Percentiles rank a stretch among this genome's conserved stretches.
Conservation (phyloP, 2,113 vertebrate genomes). For the Regulus satrapa region DNA sequence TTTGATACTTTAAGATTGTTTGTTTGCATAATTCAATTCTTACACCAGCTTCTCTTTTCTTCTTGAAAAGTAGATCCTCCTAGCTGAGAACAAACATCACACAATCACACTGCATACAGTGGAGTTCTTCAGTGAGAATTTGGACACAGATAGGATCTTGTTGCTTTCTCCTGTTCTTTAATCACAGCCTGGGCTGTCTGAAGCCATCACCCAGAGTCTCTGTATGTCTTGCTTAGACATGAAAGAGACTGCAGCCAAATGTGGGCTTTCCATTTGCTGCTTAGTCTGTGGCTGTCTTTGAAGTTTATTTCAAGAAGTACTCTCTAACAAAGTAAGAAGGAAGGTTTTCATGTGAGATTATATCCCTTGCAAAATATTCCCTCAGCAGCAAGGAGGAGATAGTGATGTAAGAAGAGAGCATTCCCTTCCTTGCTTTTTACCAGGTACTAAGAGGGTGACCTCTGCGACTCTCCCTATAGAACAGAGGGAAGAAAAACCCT, state of each 20-base stretch:
- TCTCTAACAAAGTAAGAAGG: conserved; percentile 12
- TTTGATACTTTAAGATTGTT: conserved; percentile 8
- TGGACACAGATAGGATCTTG: conserved; percentile 20
- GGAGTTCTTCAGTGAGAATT: not conserved
- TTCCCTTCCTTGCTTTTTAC: conserved; percentile 42
- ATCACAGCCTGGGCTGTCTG: conserved; percentile 27
- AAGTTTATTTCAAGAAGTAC: conserved; percentile 43
- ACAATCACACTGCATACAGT: not conserved
- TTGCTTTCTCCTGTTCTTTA: conserved; percentile 29
- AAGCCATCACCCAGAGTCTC: conserved; percentile 12
- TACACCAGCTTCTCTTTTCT: conserved; percentile 12
- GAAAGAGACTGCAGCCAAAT: conserved; percentile 44
- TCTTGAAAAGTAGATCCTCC: conserved; percentile 28
- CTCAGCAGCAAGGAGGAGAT: not conserved
- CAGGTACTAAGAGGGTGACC: not conserved
- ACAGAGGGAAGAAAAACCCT: conserved; percentile 43
- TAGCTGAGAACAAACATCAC: conserved; percentile 2
- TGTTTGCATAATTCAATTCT: conserved; percentile 43
- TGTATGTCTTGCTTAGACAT: conserved; percentile 21
- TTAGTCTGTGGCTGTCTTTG: conserved; percentile 31
- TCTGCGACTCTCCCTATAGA: conserved; percentile 25
- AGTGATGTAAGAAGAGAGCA: conserved; percentile 27
- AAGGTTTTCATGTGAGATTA: conserved; percentile 32
- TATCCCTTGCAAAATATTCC: conserved; percentile 41
- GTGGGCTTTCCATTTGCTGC: conserved; percentile 26